These are phyloP conservation scores for Tetramorium alpestre DNA, from an alignment of 1,140 invertebrate genomes.

Conservation along the genomic window DNA sequence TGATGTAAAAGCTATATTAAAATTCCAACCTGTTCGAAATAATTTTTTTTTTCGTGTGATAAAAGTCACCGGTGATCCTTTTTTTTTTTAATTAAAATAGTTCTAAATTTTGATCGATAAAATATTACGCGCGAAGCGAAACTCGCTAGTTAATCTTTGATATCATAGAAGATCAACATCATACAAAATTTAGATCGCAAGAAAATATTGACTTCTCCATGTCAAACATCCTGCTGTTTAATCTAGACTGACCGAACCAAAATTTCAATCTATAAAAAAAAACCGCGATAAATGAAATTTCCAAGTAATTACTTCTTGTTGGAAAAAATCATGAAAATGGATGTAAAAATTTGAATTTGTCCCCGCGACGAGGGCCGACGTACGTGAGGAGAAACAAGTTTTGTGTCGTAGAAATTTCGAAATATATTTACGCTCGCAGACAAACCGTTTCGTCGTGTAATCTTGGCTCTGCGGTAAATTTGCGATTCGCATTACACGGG, in stretches of 20 bases:
- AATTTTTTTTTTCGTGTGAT: neutral
- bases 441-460: neutral
- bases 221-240: neutral
- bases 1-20: neutral
- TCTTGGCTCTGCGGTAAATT: constrained; percentile 26
- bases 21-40: neutral
- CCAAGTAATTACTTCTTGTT: neutral
- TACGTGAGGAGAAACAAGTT: neutral
- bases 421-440: neutral
- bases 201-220: neutral
- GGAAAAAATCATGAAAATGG: neutral
- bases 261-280: neutral
- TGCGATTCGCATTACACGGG: constrained; percentile 51
- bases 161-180: neutral
- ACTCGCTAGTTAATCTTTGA: neutral
- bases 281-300: neutral
- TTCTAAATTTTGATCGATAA: neutral
- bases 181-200: neutral
- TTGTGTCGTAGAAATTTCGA: neutral
- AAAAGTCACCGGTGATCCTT: neutral
- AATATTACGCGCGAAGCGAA: neutral
- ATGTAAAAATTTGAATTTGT: neutral
- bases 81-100: neutral
- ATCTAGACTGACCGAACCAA: neutral
- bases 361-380: neutral